Percentiles rank a stretch among this genome's conserved stretches.
phyloP scores from a whole-genome alignment of 2,888 invertebrate species.

The Apotomis betuletana region DNA sequence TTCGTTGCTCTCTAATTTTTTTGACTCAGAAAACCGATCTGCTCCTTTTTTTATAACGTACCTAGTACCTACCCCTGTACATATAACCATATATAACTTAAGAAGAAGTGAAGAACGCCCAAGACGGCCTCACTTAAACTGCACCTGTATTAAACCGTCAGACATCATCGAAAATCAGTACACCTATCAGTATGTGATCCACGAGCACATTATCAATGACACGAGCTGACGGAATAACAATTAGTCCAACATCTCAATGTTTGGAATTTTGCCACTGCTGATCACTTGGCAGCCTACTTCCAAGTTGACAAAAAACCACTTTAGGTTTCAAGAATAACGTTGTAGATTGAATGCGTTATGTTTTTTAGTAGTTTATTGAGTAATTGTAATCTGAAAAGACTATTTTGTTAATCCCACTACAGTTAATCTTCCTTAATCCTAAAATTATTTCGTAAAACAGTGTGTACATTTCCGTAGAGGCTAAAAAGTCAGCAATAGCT shows the following conservation, averaged over 20 bases:
- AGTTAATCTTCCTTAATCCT: too few relatives aligned
- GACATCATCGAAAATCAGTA: slow-evolving; percentile 13
- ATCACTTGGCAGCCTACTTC: neutral
- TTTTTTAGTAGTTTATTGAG: neutral
- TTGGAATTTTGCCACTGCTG: slow-evolving; percentile 16
- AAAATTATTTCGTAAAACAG: too few relatives aligned
- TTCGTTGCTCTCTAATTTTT: too few relatives aligned
- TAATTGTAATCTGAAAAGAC: too few relatives aligned
- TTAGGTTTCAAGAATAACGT: slow-evolving; percentile 17
- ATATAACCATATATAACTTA: too few relatives aligned
- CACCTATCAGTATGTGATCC: slow-evolving; percentile 15
- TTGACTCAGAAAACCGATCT: too few relatives aligned
- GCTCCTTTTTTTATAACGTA: too few relatives aligned
- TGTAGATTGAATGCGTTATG: slow-evolving; percentile 1
- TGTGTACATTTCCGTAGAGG: too few relatives aligned
- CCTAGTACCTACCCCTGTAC: too few relatives aligned
- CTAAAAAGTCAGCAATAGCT: too few relatives aligned
- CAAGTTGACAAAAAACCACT: slow-evolving; percentile 7
- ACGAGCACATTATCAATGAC: slow-evolving; percentile 19
- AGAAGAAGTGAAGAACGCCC: too few relatives aligned
- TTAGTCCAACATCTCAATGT: neutral
- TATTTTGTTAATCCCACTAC: too few relatives aligned
- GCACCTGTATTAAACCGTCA: slow-evolving; percentile 8
- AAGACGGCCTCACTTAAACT: neutral
- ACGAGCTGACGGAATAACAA: slow-evolving; percentile 28